Evolutionary conservation across 2,888 invertebrate species (phyloP).

Genomic region (Eupithecia centaureata): DNA sequence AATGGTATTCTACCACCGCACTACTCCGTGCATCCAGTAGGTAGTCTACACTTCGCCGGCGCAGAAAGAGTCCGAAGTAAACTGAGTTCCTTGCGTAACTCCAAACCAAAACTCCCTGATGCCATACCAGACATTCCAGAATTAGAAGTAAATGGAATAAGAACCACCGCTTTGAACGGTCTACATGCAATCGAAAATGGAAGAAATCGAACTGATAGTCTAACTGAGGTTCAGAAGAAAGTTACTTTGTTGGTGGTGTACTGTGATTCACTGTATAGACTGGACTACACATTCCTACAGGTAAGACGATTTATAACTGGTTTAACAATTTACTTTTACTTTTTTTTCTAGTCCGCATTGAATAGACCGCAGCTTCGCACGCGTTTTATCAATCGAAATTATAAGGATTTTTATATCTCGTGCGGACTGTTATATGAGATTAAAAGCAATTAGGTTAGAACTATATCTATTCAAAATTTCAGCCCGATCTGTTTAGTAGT

Average conservation of each 20-base stretch:
- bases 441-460: no score
- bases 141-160: constrained; percentile 37
- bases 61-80: constrained; percentile 70
- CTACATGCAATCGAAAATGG: constrained; percentile 26
- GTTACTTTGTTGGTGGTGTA: constrained; percentile 82
- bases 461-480: no score
- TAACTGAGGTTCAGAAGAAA: constrained; percentile 43
- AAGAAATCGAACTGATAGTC: constrained; percentile 24
- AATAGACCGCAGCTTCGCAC: no score
- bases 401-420: no score
- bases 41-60: constrained; percentile 74
- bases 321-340: no score
- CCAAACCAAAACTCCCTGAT: constrained; percentile 32
- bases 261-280: constrained; percentile 84
- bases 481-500: no score
- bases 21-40: constrained; percentile 69
- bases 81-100: constrained; percentile 54
- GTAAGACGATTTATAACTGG: constrained; percentile 5
- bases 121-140: constrained; percentile 48
- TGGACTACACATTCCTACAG: constrained; percentile 87
- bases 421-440: no score
- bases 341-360: no score
- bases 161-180: not conserved
- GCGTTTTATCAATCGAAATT: no score
- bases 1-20: constrained; percentile 62